Base-by-base conservation (phyloP, 2,113 vertebrate species). In the Corynorhinus townsendii region DNA sequence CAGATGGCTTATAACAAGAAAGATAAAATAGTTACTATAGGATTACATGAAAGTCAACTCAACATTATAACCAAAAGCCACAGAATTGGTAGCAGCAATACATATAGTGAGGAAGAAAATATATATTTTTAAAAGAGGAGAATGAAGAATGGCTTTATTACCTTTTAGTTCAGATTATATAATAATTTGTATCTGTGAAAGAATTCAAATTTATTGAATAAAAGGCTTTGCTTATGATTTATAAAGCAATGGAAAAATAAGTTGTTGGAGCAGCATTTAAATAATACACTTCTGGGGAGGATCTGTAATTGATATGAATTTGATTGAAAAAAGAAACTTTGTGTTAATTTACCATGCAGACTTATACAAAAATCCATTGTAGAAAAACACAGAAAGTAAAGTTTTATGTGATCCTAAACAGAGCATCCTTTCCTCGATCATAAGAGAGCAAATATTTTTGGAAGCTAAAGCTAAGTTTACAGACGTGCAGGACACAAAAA, bases 1-100 rank as follows among this genome's bases (percentile, higher is more conserved):
- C 89, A 97, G 91, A 95, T 94, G 86, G 89, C 43, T 89, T 93
- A 45, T 93, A 92, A 91, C 33, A 85, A 93, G 93, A 83, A 89
- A 95, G 86, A 76, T 95, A 93, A 96, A 96, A 96, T 45, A 86
- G 76, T 95, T 97, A 86, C 89, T 93, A 71, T 56, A 73, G 9
- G 49, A 72, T 89, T 96, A 93, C 71, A 84, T 94, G 56, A 91
- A 92, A 94, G 54, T 83, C 72, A 92, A 59, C 68, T 85, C 28
- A 72, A 71, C 38, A 26, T 82, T 90, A 77, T 80, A 89, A 11
- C 38, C 80, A 75, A 93, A 93, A 92, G 71, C n/a, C 33, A 75
- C n/a, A 86, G 35, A 75, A 89, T 20, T 82, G 77, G 89, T 72
- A 64, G 14, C 22, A 85, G 8, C 47, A 81, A 47, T 64, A 22